Conservation (phyloP, 1,140 invertebrate species). For the Heliconius congener region DNA sequence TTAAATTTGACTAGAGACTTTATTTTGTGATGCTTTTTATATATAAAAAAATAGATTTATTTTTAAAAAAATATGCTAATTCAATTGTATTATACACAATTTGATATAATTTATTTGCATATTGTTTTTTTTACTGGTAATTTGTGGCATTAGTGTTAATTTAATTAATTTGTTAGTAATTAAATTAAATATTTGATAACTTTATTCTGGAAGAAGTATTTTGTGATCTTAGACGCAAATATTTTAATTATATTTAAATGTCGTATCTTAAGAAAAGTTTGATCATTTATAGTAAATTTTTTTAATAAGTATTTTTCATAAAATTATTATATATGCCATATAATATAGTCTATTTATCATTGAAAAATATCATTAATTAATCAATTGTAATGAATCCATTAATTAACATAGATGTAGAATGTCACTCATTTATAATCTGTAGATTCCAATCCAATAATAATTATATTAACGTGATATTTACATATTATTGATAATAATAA, state of each 20-base stretch:
- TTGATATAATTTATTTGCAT: neutral
- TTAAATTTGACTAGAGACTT: too few relatives aligned
- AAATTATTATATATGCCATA: neutral
- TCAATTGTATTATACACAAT: too few relatives aligned
- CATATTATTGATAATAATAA: constrained; percentile 4
- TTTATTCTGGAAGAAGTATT: too few relatives aligned
- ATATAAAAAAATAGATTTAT: too few relatives aligned
- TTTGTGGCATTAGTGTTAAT: neutral
- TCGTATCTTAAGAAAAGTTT: neutral
- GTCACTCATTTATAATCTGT: neutral
- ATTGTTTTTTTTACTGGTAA: neutral
- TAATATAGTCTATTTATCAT: neutral
- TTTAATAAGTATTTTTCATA: neutral
- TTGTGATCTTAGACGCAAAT: too few relatives aligned
- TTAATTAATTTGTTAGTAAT: too few relatives aligned
- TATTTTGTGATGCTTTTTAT: too few relatives aligned
- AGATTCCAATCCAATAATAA: neutral
- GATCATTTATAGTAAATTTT: neutral
- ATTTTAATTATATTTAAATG: too few relatives aligned
- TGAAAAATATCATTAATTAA: constrained; percentile 1
- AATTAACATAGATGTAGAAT: constrained; percentile 10
- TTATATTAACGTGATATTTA: neutral
- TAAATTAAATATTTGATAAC: too few relatives aligned
- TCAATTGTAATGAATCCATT: constrained; percentile 5
- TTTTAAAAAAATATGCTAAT: too few relatives aligned